Percentiles rank a stretch among this genome's conserved stretches.
These are phyloP conservation scores for Acronicta psi DNA, from an alignment of 2,888 invertebrate genomes.

Conservation along the genomic window DNA sequence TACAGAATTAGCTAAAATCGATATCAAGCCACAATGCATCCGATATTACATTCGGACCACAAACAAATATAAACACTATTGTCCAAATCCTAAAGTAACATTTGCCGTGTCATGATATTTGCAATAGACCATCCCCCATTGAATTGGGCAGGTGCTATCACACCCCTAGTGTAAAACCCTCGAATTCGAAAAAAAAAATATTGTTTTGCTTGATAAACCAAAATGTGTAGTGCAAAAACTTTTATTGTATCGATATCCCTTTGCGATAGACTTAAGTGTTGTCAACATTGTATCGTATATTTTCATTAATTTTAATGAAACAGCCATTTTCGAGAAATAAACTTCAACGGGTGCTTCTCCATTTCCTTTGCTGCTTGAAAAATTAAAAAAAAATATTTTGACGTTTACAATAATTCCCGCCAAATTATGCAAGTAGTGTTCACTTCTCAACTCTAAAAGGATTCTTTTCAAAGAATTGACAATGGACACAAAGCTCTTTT, in stretches of 20 bases:
- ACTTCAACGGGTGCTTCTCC: background rate
- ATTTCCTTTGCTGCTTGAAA: background rate
- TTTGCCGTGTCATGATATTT: constrained; percentile 30
- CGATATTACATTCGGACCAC: constrained; percentile 7
- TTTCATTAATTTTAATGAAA: background rate
- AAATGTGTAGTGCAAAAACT: constrained; percentile 44
- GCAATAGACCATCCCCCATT: constrained; percentile 39
- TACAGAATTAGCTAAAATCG: constrained; percentile 39
- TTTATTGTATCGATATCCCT: constrained; percentile 25
- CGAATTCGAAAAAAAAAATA: constrained; percentile 27
- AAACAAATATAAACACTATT: constrained; percentile 12
- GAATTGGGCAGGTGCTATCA: constrained; percentile 47
- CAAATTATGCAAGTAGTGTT: constrained; percentile 10
- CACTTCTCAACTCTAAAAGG: constrained; percentile 2
- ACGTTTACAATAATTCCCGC: constrained; percentile 27
- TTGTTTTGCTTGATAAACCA: constrained; percentile 40
- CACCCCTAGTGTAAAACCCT: constrained; percentile 36
- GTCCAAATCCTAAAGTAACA: constrained; percentile 5
- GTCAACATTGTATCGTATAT: constrained; percentile 6
- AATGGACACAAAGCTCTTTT: constrained; percentile 12
- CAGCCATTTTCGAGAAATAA: background rate
- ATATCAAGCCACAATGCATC: constrained; percentile 29
- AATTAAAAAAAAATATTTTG: constrained; percentile 27
- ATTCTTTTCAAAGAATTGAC: constrained; percentile 8
- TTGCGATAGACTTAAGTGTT: constrained; percentile 14